These are phyloP conservation scores for Coboldia fuscipes DNA, from an alignment of 1,140 invertebrate species.

Conservation along the genomic window DNA sequence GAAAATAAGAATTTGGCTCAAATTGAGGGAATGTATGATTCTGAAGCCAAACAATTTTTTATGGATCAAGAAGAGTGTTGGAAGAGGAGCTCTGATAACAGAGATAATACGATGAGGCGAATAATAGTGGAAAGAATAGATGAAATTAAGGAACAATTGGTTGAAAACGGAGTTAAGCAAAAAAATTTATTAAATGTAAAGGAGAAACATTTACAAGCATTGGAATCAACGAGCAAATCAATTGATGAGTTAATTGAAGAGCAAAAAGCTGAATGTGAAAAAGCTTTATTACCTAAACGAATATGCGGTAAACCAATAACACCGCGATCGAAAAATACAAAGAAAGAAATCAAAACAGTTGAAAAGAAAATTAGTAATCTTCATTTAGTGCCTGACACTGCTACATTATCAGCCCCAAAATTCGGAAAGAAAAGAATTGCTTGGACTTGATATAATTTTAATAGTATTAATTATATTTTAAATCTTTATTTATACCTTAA, in stretches of 20 bases:
- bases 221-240: too few species aligned
- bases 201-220: slow-evolving; percentile 16
- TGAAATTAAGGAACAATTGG: slow-evolving; percentile 10
- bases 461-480: too few species aligned
- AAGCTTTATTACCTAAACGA: too few species aligned
- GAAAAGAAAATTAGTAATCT: too few species aligned
- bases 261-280: too few species aligned
- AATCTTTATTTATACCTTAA: too few species aligned
- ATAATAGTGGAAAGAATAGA: slow-evolving; percentile 14
- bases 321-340: too few species aligned
- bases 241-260: too few species aligned
- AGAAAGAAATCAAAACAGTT: too few species aligned
- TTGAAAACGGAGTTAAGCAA: slow-evolving; percentile 18
- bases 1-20: slow-evolving; percentile 9
- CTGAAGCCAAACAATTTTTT: slow-evolving; percentile 15
- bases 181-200: slow-evolving; percentile 18
- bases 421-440: slow-evolving; percentile 1
- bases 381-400: too few species aligned
- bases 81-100: slow-evolving; percentile 3
- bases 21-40: slow-evolving; percentile 20
- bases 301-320: too few species aligned
- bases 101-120: slow-evolving; percentile 8
- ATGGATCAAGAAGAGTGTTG: slow-evolving; percentile 13
- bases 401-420: background rate
- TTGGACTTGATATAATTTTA: too few species aligned